A percentile compares a stretch with the other conserved stretches of the same genome.
phyloP scores from a whole-genome alignment of 2,888 invertebrate genomes.

The Idaea dimidiata region DNA sequence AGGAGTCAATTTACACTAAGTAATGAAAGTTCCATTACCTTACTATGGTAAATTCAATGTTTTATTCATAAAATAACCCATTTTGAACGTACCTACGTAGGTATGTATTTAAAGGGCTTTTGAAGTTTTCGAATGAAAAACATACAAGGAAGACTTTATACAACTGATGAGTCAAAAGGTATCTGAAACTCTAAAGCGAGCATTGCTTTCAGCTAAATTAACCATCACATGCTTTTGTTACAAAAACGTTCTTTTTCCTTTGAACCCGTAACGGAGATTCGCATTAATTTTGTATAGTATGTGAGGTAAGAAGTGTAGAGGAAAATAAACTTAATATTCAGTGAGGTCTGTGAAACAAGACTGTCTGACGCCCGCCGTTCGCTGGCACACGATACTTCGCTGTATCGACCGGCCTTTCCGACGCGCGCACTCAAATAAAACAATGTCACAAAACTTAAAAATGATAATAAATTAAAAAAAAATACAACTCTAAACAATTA shows the following conservation, averaged over 20 bases:
- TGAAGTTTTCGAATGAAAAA: neutral
- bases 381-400: slow-evolving; percentile 58
- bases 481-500: neutral
- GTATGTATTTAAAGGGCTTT: neutral
- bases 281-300: slow-evolving; percentile 38
- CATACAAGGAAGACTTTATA: neutral
- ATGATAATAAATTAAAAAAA: slow-evolving; percentile 6
- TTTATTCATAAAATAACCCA: neutral
- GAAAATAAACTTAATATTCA: slow-evolving; percentile 49
- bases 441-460: slow-evolving; percentile 34
- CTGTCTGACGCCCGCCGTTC: slow-evolving; percentile 72
- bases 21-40: neutral
- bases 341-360: slow-evolving; percentile 67
- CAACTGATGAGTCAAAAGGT: slow-evolving; percentile 13
- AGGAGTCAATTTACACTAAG: neutral
- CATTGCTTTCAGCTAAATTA: slow-evolving; percentile 24
- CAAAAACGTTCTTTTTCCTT: slow-evolving; percentile 37
- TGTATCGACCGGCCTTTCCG: slow-evolving; percentile 70
- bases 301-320: slow-evolving; percentile 31
- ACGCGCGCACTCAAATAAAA: slow-evolving; percentile 69
- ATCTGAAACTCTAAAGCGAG: neutral
- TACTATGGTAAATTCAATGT: neutral
- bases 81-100: neutral
- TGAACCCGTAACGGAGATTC: slow-evolving; percentile 20
- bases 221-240: slow-evolving; percentile 12